Evolutionary conservation across 2,113 vertebrate species (phyloP).

Genomic region (Rhinolophus sinicus): DNA sequence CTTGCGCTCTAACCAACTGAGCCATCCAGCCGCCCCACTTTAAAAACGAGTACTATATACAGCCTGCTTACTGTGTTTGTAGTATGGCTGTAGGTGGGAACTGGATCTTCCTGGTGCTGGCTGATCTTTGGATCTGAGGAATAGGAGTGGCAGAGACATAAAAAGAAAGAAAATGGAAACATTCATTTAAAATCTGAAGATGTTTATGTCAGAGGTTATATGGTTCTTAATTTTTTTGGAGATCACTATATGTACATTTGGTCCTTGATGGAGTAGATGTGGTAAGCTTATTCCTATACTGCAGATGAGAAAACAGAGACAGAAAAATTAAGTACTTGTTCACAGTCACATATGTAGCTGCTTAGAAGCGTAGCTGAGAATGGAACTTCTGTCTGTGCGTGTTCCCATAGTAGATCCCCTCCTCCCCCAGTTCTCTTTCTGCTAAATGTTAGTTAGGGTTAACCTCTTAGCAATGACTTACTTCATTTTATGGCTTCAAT

Average conservation of each 20-base stretch:
- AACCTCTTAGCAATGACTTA: not conserved
- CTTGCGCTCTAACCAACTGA: no score
- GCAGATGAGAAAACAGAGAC: not conserved
- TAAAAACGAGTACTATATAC: not conserved
- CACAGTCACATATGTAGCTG: not conserved
- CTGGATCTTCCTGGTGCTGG: not conserved
- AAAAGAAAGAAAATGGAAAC: not conserved
- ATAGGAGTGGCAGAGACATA: not conserved
- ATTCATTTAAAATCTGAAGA: not conserved
- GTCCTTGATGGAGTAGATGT: not conserved
- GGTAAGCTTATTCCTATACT: not conserved
- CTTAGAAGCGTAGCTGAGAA: not conserved
- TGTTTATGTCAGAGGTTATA: not conserved
- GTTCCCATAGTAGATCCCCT: not conserved
- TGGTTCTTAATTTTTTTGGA: not conserved
- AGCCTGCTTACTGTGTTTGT: not conserved
- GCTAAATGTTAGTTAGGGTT: not conserved
- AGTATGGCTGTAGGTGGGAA: not conserved
- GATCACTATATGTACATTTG: not conserved
- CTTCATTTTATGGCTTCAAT: not conserved
- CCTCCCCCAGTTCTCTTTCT: not conserved
- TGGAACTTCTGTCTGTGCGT: not conserved
- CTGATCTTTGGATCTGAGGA: conserved; percentile 20
- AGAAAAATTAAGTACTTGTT: not conserved
- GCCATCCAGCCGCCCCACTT: no score